Evolutionary conservation across 2,113 vertebrate species (phyloP).

Genomic region (Marmota monax): DNA sequence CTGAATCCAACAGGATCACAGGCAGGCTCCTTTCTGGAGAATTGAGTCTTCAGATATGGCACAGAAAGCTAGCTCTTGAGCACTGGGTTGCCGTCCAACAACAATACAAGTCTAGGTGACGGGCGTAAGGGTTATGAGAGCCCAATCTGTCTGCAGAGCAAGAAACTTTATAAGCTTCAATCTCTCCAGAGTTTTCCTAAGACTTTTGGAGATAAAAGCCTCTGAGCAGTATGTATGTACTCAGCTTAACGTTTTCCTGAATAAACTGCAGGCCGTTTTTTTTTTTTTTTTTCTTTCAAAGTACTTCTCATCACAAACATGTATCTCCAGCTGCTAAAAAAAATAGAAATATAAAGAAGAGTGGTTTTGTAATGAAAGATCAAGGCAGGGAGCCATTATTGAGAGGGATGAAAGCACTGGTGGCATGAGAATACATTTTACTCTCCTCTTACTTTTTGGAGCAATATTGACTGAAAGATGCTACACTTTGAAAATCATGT

Average conservation of each 20-base stretch:
- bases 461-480: neutral
- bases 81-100: neutral
- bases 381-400: neutral
- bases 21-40: neutral
- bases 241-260: neutral
- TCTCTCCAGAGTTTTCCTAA: neutral
- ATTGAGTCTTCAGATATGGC: neutral
- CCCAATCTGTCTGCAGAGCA: neutral
- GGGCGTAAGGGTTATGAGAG: neutral
- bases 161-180: neutral
- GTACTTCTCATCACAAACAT: neutral
- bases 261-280: constrained; percentile 32
- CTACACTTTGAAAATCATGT: neutral
- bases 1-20: neutral
- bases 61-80: neutral
- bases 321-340: neutral
- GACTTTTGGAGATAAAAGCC: neutral
- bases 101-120: neutral
- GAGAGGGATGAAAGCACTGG: neutral
- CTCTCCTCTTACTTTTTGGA: neutral
- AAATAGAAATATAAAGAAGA: neutral
- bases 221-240: neutral
- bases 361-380: constrained; percentile 16
- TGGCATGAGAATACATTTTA: neutral
- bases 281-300: constrained; percentile 65